Percentiles rank a stretch among this genome's conserved stretches.
These are phyloP conservation scores for Acheta domesticus DNA, from an alignment of 2,888 invertebrate genomes.

Conservation along the genomic window DNA sequence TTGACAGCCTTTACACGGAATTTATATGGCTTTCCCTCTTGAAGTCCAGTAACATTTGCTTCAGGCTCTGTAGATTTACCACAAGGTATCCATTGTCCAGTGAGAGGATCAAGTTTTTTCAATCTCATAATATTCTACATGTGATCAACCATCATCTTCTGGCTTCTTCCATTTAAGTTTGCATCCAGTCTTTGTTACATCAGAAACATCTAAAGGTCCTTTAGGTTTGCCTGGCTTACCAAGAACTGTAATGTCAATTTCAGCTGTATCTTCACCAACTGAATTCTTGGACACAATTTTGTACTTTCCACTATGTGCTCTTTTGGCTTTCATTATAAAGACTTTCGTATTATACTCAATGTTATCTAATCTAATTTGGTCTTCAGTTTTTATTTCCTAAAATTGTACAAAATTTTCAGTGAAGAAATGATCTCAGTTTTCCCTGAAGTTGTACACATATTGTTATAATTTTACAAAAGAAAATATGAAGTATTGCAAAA, in stretches of 20 bases:
- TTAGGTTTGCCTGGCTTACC: conserved; percentile 51
- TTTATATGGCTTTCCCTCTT: conserved; percentile 95
- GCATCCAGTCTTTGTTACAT: conserved; percentile 88
- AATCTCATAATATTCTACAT: conserved; percentile 91
- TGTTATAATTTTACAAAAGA: too few relatives aligned
- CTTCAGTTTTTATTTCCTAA: conserved; percentile 46
- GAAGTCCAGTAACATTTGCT: conserved; percentile 76
- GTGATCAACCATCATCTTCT: conserved; percentile 92
- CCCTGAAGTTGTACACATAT: too few relatives aligned
- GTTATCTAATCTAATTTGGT: conserved; percentile 67
- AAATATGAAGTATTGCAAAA: too few relatives aligned
- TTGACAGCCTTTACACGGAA: conserved; percentile 98
- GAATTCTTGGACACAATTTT: conserved; percentile 86
- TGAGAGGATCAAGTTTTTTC: conserved; percentile 90
- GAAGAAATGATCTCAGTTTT: neutral
- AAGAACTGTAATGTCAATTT: conserved; percentile 83
- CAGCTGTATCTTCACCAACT: conserved; percentile 88
- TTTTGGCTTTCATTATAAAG: conserved; percentile 76
- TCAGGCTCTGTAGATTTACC: conserved; percentile 83
- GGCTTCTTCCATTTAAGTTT: conserved; percentile 91
- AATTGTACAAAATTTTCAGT: conserved; percentile 27
- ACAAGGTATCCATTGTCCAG: conserved; percentile 90
- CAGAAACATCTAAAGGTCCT: conserved; percentile 83
- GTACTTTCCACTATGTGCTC: conserved; percentile 82
- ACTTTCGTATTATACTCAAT: conserved; percentile 90